Percentiles rank a stretch among this genome's conserved stretches.
Evolutionary conservation across 2,113 vertebrate species (phyloP).

Genomic region (Prunella himalayana): DNA sequence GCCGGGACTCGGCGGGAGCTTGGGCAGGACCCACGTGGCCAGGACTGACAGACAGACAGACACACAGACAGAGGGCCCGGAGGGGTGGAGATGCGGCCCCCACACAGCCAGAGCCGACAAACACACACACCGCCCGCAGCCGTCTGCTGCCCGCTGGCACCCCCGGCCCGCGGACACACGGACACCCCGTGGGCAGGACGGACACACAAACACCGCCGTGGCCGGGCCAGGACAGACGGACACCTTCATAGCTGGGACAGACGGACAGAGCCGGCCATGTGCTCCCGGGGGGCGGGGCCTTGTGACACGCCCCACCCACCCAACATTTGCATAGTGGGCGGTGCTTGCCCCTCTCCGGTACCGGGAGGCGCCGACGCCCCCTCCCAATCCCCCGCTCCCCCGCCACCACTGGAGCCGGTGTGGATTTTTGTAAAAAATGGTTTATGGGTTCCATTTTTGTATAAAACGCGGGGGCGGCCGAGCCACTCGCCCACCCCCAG

Average conservation of each 20-base stretch:
- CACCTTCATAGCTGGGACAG: not conserved
- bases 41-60: not conserved
- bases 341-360: not conserved
- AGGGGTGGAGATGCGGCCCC: not conserved
- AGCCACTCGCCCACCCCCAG: slow-evolving; percentile 2
- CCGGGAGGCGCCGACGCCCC: too few relatives aligned
- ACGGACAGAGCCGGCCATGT: not conserved
- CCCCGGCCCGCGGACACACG: too few relatives aligned
- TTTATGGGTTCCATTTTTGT: slow-evolving; percentile 91
- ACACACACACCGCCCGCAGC: not conserved
- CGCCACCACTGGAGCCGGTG: not conserved
- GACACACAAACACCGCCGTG: fast-evolving
- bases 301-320: fast-evolving
- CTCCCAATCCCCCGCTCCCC: not conserved
- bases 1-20: too few relatives aligned
- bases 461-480: slow-evolving; percentile 88
- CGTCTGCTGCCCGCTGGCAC: too few relatives aligned
- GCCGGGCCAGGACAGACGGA: not conserved
- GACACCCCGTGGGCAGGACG: not conserved
- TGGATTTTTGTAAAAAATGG: slow-evolving; percentile 80
- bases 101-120: fast-evolving
- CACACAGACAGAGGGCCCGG: fast-evolving
- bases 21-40: not conserved
- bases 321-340: fast-evolving
- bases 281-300: not conserved